Percentiles rank a stretch among this genome's conserved stretches.
Conservation (phyloP, 2,888 invertebrate species). For the Dexiosoma caninum region DNA sequence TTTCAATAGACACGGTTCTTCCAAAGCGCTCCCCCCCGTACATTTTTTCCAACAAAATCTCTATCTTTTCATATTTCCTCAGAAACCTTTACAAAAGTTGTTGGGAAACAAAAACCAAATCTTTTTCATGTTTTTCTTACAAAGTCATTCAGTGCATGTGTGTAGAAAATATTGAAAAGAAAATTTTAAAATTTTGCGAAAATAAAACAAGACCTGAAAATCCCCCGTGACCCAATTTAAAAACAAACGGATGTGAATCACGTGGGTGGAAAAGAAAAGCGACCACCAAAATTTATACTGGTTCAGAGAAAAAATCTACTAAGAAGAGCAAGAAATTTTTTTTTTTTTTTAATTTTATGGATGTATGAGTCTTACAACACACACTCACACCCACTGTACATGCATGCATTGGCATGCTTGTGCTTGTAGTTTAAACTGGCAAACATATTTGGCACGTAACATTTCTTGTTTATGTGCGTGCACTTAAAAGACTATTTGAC, state of each 20-base stretch:
- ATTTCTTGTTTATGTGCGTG: conserved; percentile 16
- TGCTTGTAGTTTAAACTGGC: conserved; percentile 4
- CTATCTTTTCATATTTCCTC: background rate
- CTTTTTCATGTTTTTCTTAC: background rate
- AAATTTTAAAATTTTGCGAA: background rate
- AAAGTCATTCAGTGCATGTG: conserved; percentile 15
- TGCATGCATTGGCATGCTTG: too few relatives aligned
- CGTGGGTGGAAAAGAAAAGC: conserved; percentile 19
- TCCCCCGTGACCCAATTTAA: conserved; percentile 56
- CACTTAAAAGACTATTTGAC: conserved; percentile 2
- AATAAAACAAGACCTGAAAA: conserved; percentile 1
- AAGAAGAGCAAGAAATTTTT: background rate
- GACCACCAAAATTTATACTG: conserved; percentile 1
- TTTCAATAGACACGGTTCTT: too few relatives aligned
- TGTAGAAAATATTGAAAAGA: conserved; percentile 22
- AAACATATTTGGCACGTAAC: conserved; percentile 37
- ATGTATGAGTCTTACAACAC: background rate
- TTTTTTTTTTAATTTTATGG: background rate
- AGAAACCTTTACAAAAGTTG: background rate
- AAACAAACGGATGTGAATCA: conserved; percentile 24
- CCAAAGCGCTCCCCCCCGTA: too few relatives aligned
- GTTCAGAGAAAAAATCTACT: too few relatives aligned
- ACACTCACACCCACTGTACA: background rate
- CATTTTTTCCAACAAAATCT: background rate
- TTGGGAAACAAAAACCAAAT: background rate